Conservation (phyloP, 2,888 invertebrate genomes). For the Colletes collaris region DNA sequence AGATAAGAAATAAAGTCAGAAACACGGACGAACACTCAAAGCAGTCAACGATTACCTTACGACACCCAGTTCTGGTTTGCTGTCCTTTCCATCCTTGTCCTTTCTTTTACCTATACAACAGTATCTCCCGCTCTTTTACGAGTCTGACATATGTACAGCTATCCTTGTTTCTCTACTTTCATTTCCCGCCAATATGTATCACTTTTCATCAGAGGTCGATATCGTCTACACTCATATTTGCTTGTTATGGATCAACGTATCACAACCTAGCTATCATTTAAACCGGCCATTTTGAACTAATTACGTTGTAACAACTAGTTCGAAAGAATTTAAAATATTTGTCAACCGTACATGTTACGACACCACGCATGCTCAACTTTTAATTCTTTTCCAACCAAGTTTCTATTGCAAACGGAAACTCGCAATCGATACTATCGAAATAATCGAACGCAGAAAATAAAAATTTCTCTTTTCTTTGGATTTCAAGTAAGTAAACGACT, state of each 20-base stretch:
- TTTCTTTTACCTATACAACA: conserved; percentile 32
- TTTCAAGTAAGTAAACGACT: neutral
- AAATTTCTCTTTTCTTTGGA: neutral
- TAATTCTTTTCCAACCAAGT: neutral
- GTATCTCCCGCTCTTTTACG: conserved; percentile 33
- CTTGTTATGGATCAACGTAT: neutral
- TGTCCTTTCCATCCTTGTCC: conserved; percentile 46
- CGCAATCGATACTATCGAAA: neutral
- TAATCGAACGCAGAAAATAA: neutral
- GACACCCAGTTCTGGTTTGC: conserved; percentile 65
- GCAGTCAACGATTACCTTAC: conserved; percentile 69
- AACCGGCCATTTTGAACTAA: neutral
- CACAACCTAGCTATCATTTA: neutral
- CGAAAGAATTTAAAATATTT: neutral
- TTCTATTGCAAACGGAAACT: neutral
- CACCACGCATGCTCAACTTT: neutral
- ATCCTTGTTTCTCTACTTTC: conserved; percentile 45
- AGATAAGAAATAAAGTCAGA: conserved; percentile 42
- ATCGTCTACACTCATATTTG: neutral
- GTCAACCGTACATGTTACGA: no score
- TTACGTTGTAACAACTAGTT: neutral
- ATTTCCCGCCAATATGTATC: conserved; percentile 14
- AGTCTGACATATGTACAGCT: conserved; percentile 12
- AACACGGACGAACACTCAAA: conserved; percentile 49
- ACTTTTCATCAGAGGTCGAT: conserved; percentile 25